Percentiles rank a stretch among this genome's conserved stretches.
phyloP scores from a whole-genome alignment of 1,140 invertebrate genomes.

The Philotrypesis tridentata region DNA sequence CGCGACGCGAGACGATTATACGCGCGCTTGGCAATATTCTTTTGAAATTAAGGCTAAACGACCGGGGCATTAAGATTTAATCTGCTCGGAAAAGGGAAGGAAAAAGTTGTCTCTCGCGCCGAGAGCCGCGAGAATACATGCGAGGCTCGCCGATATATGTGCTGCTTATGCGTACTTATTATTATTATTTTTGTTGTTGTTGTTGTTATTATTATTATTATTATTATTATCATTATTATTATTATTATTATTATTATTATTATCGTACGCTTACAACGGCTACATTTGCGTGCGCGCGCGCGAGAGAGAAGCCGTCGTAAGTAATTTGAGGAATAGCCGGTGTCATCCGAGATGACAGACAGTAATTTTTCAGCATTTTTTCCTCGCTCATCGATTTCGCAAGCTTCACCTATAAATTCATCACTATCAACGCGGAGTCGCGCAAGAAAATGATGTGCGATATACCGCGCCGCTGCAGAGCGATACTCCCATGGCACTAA shows the following conservation, averaged over 20 bases:
- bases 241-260: slow-evolving; percentile 37
- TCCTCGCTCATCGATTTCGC: slow-evolving; percentile 9
- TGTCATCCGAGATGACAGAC: slow-evolving; percentile 24
- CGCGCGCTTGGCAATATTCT: slow-evolving; percentile 8
- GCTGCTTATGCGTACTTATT: no score
- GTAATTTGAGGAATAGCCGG: slow-evolving; percentile 26
- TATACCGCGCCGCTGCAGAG: not conserved
- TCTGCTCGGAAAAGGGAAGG: no score
- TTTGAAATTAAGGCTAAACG: slow-evolving; percentile 36
- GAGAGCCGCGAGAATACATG: no score
- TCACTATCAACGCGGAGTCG: not conserved
- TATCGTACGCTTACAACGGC: not conserved
- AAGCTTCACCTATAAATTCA: slow-evolving; percentile 25
- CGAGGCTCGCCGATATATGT: no score
- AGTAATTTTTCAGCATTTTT: slow-evolving; percentile 29
- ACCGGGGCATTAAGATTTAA: slow-evolving; percentile 37
- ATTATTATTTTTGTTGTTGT: no score
- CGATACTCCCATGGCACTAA: not conserved
- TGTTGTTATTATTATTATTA: no score
- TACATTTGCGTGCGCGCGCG: not conserved
- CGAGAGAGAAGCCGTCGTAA: slow-evolving; percentile 9
- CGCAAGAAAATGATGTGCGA: not conserved
- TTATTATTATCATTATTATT: no score
- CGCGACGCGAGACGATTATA: not conserved
- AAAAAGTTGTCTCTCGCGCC: slow-evolving; percentile 20